phyloP scores from a whole-genome alignment of 2,888 invertebrate genomes.

The Eupeodes latifasciatus region DNA sequence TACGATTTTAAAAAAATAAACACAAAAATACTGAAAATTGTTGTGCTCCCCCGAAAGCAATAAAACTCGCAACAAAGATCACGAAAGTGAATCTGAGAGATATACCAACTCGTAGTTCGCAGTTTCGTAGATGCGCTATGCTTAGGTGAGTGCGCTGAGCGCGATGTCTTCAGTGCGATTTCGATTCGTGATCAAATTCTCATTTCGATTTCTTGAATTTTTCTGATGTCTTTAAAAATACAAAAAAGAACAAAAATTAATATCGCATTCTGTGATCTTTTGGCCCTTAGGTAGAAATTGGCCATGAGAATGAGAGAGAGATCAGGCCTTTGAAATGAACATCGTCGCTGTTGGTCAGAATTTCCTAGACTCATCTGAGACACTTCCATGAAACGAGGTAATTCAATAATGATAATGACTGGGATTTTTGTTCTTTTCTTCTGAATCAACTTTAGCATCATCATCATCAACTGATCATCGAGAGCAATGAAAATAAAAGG shows the following conservation, averaged over 20 bases:
- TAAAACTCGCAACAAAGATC: constrained; percentile 63
- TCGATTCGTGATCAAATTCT: constrained; percentile 75
- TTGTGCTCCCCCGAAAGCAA: constrained; percentile 40
- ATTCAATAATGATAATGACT: constrained; percentile 53
- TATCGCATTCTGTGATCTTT: constrained; percentile 72
- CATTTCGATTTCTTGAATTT: constrained; percentile 70
- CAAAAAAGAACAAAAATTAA: constrained; percentile 70
- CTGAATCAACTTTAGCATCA: constrained; percentile 18
- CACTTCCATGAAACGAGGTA: constrained; percentile 31
- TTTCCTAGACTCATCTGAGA: constrained; percentile 50
- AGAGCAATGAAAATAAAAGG: neutral
- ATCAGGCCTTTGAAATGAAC: neutral
- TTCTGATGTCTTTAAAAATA: constrained; percentile 35
- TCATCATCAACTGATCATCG: constrained; percentile 18
- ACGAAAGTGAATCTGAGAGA: constrained; percentile 71
- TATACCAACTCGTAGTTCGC: constrained; percentile 2
- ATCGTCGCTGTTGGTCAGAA: constrained; percentile 20
- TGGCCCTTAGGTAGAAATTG: constrained; percentile 68
- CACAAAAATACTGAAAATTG: neutral
- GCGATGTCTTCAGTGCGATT: constrained; percentile 59
- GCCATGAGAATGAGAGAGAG: constrained; percentile 43
- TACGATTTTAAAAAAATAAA: constrained; percentile 41
- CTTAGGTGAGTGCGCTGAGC: constrained; percentile 17
- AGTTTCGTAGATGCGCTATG: constrained; percentile 11
- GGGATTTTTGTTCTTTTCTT: neutral